Evolutionary conservation across 2,797 vertebrate species (phyloP), one percentile per base, ranked within the genome.

Genomic region (Anableps anableps): DNA sequence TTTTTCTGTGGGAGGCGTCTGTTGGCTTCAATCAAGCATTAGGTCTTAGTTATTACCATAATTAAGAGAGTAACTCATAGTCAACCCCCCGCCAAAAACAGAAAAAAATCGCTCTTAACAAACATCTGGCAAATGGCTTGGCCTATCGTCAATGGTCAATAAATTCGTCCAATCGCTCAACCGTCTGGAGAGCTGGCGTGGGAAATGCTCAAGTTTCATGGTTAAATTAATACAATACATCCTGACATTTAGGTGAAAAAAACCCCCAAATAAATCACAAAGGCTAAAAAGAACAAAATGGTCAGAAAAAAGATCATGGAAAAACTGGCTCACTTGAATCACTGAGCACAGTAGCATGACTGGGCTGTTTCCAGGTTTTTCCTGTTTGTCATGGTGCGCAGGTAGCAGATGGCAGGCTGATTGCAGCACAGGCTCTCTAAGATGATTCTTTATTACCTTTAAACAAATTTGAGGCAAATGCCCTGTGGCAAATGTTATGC

Each of bases 391-490:
- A 75, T 83, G 73, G 84, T 72, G 94, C 95, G 94, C 92, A 91
- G 89, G 92, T 95, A 95, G 94, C 97, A 98, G 97, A 98, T 97
- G 96, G 97, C 95, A 94, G 96, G 94, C 95, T 96, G 96, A 96
- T 96, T 93, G 74, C 83, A 88, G 86, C 85, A 89, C 84, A 86
- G 88, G 94, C 95, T 94, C 95, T 93, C 91, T 96, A 95, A 96
- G 96, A 96, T 95, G 87, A 96, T 95, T 97, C 96, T 91, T 97
- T 97, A 97, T 98, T 97, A 97, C 96, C 95, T 95, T 91, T 97
- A 97, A 97, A 96, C 95, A 96, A 97, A 96, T 94, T 93, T 95
- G 95, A 97, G 96, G 64, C 64, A 68, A 68, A 97, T 97, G 97
- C 97, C 95, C 96, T 95, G 91, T 91, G 95, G 96, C 92, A 95